Conservation (phyloP, 2,113 vertebrate species). For the Trematocara zebra region DNA sequence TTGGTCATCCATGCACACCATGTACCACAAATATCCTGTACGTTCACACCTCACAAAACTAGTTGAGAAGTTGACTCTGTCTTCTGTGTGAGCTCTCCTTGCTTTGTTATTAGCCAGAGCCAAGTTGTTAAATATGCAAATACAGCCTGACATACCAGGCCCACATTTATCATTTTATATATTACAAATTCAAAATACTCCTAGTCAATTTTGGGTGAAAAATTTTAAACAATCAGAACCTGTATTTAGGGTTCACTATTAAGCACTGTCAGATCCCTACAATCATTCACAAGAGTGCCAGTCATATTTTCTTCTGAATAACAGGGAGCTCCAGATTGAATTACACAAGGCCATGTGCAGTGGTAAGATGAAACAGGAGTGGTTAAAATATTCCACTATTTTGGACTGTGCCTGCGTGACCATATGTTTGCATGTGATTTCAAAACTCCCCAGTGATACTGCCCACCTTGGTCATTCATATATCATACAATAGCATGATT, state of each 20-base stretch:
- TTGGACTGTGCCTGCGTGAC: neutral
- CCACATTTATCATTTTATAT: neutral
- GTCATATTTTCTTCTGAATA: constrained; percentile 35
- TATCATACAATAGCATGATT: constrained; percentile 53
- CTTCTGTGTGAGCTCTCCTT: neutral
- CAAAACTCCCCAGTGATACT: constrained; percentile 46
- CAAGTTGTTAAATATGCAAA: neutral
- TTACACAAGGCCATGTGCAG: constrained; percentile 27
- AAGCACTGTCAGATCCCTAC: constrained; percentile 12
- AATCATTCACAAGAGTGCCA: constrained; percentile 35
- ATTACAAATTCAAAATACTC: neutral
- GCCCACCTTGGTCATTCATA: constrained; percentile 48
- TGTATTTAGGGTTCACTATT: constrained; percentile 39
- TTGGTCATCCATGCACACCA: neutral
- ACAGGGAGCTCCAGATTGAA: constrained; percentile 13
- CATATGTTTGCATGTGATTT: constrained; percentile 24
- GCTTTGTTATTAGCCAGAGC: neutral
- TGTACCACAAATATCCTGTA: neutral
- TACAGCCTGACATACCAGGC: neutral
- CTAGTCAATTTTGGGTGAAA: neutral
- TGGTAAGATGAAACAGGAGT: constrained; percentile 13
- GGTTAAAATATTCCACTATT: constrained; percentile 26
- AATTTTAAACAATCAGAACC: neutral
- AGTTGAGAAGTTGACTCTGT: neutral
- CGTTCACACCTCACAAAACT: neutral